Evolutionary conservation across 2,888 invertebrate species (phyloP).

Genomic region (Uloborus plumipes): DNA sequence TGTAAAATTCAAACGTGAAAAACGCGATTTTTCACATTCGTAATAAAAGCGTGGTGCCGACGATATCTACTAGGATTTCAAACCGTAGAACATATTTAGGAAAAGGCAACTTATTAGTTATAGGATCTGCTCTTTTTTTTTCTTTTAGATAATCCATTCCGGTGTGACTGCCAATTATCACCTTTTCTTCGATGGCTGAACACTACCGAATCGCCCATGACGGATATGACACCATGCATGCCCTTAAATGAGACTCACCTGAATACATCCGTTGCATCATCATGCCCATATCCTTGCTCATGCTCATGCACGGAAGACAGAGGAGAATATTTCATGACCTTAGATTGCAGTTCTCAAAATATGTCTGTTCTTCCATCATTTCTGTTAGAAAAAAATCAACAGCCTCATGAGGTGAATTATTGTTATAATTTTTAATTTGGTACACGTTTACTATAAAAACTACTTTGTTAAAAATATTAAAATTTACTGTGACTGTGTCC

Average conservation of each 20-base stretch:
- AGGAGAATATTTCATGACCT: conserved; percentile 3
- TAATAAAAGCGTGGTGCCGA: too few relatives aligned
- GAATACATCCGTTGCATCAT: background rate
- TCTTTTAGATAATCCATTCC: conserved; percentile 22
- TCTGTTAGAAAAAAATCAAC: background rate
- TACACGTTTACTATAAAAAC: too few relatives aligned
- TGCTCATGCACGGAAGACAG: conserved; percentile 12
- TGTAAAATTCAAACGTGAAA: too few relatives aligned
- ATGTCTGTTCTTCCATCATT: conserved; percentile 5
- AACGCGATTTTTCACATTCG: too few relatives aligned
- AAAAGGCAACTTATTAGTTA: too few relatives aligned
- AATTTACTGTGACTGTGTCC: too few relatives aligned
- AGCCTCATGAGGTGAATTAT: background rate
- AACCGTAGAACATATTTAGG: too few relatives aligned
- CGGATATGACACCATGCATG: conserved; percentile 30
- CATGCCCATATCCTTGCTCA: background rate
- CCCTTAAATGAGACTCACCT: background rate
- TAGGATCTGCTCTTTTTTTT: background rate
- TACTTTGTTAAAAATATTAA: too few relatives aligned
- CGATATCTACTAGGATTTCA: too few relatives aligned
- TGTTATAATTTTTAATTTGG: too few relatives aligned
- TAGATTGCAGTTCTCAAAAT: conserved; percentile 37
- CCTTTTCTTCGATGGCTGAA: conserved; percentile 32
- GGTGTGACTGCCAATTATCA: conserved; percentile 35
- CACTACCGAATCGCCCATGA: background rate